These are phyloP conservation scores for Saxidomus purpurata DNA, from an alignment of 1,140 invertebrate genomes.

Conservation along the genomic window DNA sequence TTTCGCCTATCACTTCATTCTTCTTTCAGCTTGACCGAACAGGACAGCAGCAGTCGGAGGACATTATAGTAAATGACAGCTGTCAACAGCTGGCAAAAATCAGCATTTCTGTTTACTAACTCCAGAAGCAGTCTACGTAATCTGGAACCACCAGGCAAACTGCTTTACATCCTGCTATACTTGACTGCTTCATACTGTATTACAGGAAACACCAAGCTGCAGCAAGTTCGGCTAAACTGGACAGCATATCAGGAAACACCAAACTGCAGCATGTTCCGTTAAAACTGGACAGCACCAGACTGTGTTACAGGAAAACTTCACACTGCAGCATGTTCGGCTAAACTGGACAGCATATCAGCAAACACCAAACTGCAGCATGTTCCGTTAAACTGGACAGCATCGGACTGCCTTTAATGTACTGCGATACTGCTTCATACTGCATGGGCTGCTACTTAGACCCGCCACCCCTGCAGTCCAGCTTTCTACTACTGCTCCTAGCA, in stretches of 20 bases:
- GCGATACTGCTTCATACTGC: constrained; percentile 41
- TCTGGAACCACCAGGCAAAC: too few species aligned
- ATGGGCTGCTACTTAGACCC: constrained; percentile 54
- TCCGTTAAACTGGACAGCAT: constrained; percentile 36
- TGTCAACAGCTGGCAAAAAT: too few species aligned
- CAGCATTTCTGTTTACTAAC: too few species aligned
- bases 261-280: constrained; percentile 28
- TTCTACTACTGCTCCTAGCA: constrained; percentile 65
- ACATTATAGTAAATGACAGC: too few species aligned
- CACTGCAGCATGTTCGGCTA: constrained; percentile 9
- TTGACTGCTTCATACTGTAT: too few species aligned
- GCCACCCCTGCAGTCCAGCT: constrained; percentile 52
- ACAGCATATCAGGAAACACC: constrained; percentile 35
- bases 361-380: constrained; percentile 33
- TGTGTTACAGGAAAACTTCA: neutral
- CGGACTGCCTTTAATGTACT: constrained; percentile 46
- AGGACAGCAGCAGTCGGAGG: too few species aligned
- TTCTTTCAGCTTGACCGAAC: too few species aligned
- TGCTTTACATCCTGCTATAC: too few species aligned
- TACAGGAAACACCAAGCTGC: neutral
- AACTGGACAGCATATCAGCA: constrained; percentile 33
- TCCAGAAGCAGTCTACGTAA: too few species aligned
- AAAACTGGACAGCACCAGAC: constrained; percentile 44
- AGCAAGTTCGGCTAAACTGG: neutral
- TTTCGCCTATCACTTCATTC: too few species aligned